These are phyloP conservation scores for Resseliella maxima DNA, from an alignment of 2,888 invertebrate genomes.

Conservation along the genomic window DNA sequence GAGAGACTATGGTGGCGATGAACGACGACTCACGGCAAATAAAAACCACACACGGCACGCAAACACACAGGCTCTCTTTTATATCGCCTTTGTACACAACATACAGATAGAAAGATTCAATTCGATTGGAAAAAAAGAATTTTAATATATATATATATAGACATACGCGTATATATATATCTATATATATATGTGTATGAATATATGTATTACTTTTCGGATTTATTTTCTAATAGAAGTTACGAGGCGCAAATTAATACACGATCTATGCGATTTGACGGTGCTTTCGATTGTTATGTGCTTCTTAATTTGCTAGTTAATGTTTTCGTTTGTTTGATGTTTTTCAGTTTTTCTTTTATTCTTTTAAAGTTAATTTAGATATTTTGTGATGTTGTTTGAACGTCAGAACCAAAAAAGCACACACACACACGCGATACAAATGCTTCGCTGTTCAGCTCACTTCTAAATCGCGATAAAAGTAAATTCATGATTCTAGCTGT, in stretches of 20 bases:
- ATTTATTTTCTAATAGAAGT: background rate
- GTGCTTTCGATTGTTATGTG: conserved; percentile 45
- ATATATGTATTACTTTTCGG: background rate
- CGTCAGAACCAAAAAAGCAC: conserved; percentile 49
- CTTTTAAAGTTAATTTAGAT: background rate
- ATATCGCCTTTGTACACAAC: conserved; percentile 17
- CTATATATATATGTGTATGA: too few relatives aligned
- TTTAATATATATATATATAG: too few relatives aligned
- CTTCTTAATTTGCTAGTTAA: background rate
- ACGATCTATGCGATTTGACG: background rate
- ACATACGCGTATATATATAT: too few relatives aligned
- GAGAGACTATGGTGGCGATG: conserved; percentile 19
- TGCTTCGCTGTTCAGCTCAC: conserved; percentile 53
- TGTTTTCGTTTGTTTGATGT: background rate
- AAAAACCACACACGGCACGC: conserved; percentile 48
- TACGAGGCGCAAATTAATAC: background rate
- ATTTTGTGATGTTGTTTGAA: conserved; percentile 53
- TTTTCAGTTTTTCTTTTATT: background rate
- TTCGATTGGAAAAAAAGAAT: background rate
- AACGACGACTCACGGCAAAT: conserved; percentile 31
- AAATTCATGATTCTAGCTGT: conserved; percentile 54
- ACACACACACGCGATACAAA: conserved; percentile 47
- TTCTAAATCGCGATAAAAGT: conserved; percentile 55
- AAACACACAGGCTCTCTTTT: conserved; percentile 51
- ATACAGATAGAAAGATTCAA: background rate